These are phyloP conservation scores for Palythoa heliodiscus DNA, from an alignment of 92 coral and sea anemone species.

Conservation along the genomic window DNA sequence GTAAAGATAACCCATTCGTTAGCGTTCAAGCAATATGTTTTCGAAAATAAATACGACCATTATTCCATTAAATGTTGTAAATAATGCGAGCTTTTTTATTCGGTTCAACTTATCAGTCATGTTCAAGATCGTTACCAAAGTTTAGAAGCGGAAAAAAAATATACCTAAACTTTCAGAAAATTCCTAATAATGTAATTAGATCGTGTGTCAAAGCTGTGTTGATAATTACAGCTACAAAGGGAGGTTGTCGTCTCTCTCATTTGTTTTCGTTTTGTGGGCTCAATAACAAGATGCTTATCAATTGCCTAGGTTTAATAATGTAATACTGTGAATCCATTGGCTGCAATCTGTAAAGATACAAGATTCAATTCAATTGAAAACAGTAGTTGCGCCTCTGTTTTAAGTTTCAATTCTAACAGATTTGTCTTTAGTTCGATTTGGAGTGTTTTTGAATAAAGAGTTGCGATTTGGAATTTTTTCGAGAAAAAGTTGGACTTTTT, in stretches of 20 bases:
- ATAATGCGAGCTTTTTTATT: neutral
- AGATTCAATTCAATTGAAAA: neutral
- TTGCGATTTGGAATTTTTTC: neutral
- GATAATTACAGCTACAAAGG: neutral
- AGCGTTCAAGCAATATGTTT: neutral
- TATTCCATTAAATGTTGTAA: neutral
- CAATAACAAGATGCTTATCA: conserved; percentile 19
- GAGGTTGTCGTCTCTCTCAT: neutral
- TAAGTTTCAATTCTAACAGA: neutral
- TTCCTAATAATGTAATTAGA: neutral
- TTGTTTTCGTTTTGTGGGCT: conserved; percentile 22
- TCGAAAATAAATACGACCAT: neutral
- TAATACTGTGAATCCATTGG: neutral
- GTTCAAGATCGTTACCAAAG: neutral
- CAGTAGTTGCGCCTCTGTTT: neutral
- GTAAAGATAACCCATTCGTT: neutral
- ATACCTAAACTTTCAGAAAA: neutral
- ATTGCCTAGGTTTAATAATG: neutral
- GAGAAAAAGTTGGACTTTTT: neutral
- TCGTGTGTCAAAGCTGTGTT: neutral
- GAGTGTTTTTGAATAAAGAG: neutral
- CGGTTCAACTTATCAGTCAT: neutral
- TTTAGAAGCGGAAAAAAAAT: too few species aligned
- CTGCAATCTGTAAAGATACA: neutral
- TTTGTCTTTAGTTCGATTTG: neutral